Base-by-base conservation (phyloP, 2,113 vertebrate genomes). In the Microtus montanus region DNA sequence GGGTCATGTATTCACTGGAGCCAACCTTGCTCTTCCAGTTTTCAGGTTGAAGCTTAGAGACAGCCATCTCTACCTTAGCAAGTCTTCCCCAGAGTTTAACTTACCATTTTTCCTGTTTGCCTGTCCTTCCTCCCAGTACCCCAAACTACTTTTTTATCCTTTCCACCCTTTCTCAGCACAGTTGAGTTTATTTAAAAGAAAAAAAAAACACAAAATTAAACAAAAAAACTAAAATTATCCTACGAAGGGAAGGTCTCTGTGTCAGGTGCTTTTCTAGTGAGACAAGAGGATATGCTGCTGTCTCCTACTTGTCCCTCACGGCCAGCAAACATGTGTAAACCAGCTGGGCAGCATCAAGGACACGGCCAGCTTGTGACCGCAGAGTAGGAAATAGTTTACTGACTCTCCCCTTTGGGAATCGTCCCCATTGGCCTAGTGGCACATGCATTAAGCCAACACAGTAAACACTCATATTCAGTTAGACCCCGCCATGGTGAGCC, bases 361-460 rank as follows among this genome's bases (percentile, higher is more conserved):
- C 61, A 52, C 14, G 49, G 87, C 47, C 83, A 83, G 82, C 85
- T 93, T 85, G 80, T 73, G 90, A 83, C 73, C n/a, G 26, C 28
- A 66, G 71, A 49, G 47, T 8, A 54, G 92, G 85, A 74, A 44
- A 54, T 0, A 79, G 89, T 77, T 92, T 54, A 35, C n/a, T 35
- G 93, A 89, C 41, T 63, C 66, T 94, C 70, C 38, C 38, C 30
- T 74, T 5, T 71, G 66, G 84, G 22, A 2, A 58, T 68, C 9
- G 30, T 54, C 87, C 64, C 87, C 26, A 33, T 0, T 54, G 93
- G 92, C 77, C 84, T 13, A 83, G 0, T 7, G 88, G 92, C 94
- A 94, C 94, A 92, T 89, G 95, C 90, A 80, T 92, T 63, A 80
- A 87, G 92, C 90, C 82, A 90, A 82, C 82, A 87, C 73, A 85